Percentiles rank a stretch among this genome's conserved stretches.
Evolutionary conservation across 2,113 vertebrate genomes (phyloP).

Genomic region (Lanius ludovicianus): DNA sequence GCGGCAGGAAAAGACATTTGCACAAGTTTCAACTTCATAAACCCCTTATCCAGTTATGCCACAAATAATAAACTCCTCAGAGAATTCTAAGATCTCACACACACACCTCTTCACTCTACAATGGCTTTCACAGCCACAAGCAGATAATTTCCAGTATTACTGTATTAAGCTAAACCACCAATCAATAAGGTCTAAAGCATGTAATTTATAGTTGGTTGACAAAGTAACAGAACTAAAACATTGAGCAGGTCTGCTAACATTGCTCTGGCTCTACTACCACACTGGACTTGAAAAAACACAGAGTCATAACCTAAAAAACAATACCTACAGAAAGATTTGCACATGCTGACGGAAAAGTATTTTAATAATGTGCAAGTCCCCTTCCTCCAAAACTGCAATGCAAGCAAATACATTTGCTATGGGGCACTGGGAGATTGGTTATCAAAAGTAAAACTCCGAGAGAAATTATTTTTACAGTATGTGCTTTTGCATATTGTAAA

Average conservation of each 20-base stretch:
- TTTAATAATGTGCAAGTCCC: fast-evolving
- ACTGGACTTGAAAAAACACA: not conserved
- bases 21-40: not conserved
- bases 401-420: not conserved
- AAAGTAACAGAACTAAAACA: not conserved
- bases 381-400: not conserved
- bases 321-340: not conserved
- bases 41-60: not conserved
- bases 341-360: not conserved
- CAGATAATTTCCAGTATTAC: conserved; percentile 1
- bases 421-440: not conserved
- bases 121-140: not conserved
- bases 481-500: not conserved
- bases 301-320: not conserved
- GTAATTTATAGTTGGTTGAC: not conserved
- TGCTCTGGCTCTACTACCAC: not conserved
- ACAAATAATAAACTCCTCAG: not conserved
- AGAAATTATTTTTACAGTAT: not conserved
- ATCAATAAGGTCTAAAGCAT: not conserved
- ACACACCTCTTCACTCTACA: not conserved
- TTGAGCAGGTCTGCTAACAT: not conserved
- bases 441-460: not conserved
- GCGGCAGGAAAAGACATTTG: not conserved
- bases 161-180: not conserved
- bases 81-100: not conserved